Conservation (phyloP, 2,113 vertebrate genomes). For the Tenebrosternarchus preto region DNA sequence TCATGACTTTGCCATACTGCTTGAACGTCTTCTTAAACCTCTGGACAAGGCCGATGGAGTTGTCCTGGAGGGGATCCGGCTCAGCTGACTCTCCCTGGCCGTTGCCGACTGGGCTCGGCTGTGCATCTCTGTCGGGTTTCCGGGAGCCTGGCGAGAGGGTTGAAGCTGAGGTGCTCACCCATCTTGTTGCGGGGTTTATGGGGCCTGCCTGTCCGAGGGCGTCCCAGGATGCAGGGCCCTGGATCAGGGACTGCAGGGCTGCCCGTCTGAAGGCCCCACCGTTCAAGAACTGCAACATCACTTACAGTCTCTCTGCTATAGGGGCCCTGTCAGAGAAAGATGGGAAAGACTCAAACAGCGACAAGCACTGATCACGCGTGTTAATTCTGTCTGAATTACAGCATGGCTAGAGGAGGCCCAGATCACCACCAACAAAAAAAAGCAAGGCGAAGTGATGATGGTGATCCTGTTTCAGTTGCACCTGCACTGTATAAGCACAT, state of each 20-base stretch:
- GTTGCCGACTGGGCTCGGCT: not conserved
- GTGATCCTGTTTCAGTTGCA: no score
- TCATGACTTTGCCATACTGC: conserved; percentile 96
- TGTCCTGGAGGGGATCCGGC: conserved; percentile 90
- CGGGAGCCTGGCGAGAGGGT: conserved; percentile 58
- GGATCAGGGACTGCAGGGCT: conserved; percentile 4
- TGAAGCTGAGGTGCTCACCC: conserved; percentile 67
- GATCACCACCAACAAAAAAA: no score
- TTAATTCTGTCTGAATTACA: no score
- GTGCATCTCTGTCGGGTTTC: conserved; percentile 39
- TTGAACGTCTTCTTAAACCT: conserved; percentile 96
- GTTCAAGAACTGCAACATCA: conserved; percentile 41
- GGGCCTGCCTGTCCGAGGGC: not conserved
- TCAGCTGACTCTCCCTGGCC: conserved; percentile 65
- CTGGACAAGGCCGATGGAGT: conserved; percentile 86
- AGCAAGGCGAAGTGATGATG: no score
- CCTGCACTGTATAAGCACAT: no score
- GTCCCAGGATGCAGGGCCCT: not conserved
- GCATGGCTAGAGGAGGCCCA: no score
- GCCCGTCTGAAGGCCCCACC: conserved; percentile 12
- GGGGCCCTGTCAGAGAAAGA: not conserved
- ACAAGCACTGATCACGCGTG: no score
- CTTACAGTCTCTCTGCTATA: not conserved
- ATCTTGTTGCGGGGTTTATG: conserved; percentile 46
- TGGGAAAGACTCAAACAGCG: no score